Percentiles rank a stretch among this genome's conserved stretches.
Evolutionary conservation across 2,113 vertebrate genomes (phyloP).

Genomic region (Aptenodytes patagonicus): DNA sequence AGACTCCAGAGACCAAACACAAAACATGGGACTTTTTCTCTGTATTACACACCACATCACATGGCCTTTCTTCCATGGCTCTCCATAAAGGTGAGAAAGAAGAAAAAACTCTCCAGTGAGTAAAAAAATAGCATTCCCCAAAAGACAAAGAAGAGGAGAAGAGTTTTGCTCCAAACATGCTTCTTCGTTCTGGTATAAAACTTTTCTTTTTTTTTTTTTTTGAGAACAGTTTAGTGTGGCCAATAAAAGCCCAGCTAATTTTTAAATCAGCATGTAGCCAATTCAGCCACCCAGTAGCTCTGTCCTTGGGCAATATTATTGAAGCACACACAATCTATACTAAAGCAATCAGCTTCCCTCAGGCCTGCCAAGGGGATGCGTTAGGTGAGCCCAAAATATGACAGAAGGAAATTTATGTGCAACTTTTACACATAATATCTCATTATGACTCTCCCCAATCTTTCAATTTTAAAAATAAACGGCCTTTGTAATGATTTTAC

Average conservation of each 20-base stretch:
- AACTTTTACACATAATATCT: conserved; percentile 90
- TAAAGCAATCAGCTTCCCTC: conserved; percentile 82
- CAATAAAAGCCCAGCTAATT: conserved; percentile 83
- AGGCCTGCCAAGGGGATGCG: conserved; percentile 78
- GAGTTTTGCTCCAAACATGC: conserved; percentile 42
- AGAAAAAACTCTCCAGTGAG: not conserved
- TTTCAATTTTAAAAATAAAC: conserved; percentile 88
- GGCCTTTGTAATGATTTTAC: conserved; percentile 85
- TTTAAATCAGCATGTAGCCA: conserved; percentile 84
- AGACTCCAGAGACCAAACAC: not conserved
- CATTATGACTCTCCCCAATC: conserved; percentile 85
- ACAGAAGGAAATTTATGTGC: conserved; percentile 88
- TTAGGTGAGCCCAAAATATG: conserved; percentile 82
- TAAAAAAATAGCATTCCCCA: not conserved
- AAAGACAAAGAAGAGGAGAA: conserved; percentile 4
- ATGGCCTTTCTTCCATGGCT: not conserved
- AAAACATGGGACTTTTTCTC: not conserved
- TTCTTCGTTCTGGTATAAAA: conserved; percentile 60
- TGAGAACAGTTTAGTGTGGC: conserved; percentile 75
- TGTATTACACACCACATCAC: not conserved
- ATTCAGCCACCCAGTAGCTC: conserved; percentile 82
- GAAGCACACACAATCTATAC: conserved; percentile 83
- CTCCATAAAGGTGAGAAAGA: not conserved
- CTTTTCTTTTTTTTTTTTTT: conserved; percentile 1
- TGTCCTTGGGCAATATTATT: conserved; percentile 83